Evolutionary conservation across 2,797 vertebrate species (phyloP).

Genomic region (Onychomys torridus): DNA sequence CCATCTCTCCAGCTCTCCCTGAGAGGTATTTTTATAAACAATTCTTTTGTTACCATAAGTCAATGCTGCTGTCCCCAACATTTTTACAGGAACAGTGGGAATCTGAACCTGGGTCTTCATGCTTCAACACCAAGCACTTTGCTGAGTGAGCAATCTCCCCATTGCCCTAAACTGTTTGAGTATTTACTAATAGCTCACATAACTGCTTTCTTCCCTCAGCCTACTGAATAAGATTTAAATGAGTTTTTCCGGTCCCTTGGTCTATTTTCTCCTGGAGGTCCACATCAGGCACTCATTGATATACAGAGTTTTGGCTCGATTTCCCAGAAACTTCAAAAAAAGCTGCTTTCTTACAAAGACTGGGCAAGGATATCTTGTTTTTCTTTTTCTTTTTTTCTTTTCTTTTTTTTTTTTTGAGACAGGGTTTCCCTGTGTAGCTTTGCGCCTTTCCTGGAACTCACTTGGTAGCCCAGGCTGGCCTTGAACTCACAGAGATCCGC

Average conservation of each 20-base stretch:
- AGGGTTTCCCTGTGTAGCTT: too few relatives aligned
- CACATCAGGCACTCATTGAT: neutral
- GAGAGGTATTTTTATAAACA: slow-evolving; percentile 12
- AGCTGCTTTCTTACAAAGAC: neutral
- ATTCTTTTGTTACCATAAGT: neutral
- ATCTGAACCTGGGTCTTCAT: neutral
- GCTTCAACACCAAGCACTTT: neutral
- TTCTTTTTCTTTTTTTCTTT: too few relatives aligned
- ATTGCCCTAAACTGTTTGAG: neutral
- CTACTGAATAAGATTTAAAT: neutral
- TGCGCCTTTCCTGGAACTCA: too few relatives aligned
- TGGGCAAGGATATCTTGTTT: neutral
- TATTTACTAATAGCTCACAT: neutral
- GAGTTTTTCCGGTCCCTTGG: neutral
- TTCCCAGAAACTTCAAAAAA: slow-evolving; percentile 29
- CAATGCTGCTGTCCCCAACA: neutral
- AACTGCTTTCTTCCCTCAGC: neutral
- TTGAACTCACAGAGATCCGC: too few relatives aligned
- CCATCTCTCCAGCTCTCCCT: neutral
- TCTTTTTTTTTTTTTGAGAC: too few relatives aligned
- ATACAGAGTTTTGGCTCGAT: neutral
- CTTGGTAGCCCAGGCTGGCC: too few relatives aligned
- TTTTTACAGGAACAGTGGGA: neutral
- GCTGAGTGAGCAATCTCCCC: neutral
- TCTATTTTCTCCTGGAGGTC: neutral